Base-by-base conservation (phyloP, 1,140 invertebrate species). In the Trachymyrmex septentrionalis region DNA sequence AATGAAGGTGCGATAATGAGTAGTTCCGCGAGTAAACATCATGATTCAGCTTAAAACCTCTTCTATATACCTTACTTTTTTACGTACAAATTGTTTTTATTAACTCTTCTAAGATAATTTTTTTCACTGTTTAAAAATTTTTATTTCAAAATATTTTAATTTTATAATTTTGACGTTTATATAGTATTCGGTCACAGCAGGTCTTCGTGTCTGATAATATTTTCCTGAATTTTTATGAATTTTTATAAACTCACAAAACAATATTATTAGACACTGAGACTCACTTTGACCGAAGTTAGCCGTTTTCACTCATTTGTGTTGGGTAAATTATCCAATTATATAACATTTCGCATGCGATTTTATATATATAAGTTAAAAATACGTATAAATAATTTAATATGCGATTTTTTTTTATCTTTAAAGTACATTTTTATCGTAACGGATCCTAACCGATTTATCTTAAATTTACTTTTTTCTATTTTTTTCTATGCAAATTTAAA, bases 1-100 rank as follows among this genome's bases (percentile, higher is more conserved):
- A 84, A 84, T 27, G 55, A 73, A 5, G 16, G n/a, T 63, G n/a
- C 5, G 0, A 27, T 75, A 73, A 84, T 73, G 55, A 73, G n/a
- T 2, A 57, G 24, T 57, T 12, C 3, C 3, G 16, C 30, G 53
- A 73, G 19, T 27, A 73, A 59, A 59, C 34, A 48, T 48, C 67
- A 44, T 38, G 38, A 73, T 72, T 82, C 21, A 44, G 9, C 24
- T 48, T 38, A 24, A n/a, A 30, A 10, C 30, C 5, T 30, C 24
- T 44, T 44, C 38, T 10, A 10, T 16, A 3, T 59, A 48, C 9
- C 19, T 44, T 44, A 30, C 3, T 48, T 48, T 44, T 12, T 38
- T 34, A 61, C 12, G 19, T 7, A 4, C 14, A 16, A 59, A 59
- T 64, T 19, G 16, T 21, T 67, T 34, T 38, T 10, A 34, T 34